Conservation (phyloP, 1,140 invertebrate species). For the Orchestia grillus region DNA sequence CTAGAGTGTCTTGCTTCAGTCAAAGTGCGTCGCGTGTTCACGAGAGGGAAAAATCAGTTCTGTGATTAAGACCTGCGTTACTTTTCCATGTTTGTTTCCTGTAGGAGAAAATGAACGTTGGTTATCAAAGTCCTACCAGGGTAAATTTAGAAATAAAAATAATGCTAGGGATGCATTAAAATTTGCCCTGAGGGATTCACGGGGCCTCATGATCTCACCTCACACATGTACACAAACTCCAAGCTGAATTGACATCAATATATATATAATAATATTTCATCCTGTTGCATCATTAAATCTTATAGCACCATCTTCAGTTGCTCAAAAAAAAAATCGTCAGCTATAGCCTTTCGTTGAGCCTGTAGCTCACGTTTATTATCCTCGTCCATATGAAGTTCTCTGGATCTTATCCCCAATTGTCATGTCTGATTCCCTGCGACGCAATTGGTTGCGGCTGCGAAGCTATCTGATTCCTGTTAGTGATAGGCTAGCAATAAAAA, state of each 20-base stretch:
- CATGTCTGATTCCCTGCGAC: conserved; percentile 24
- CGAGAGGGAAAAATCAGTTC: background rate
- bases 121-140: too few species aligned
- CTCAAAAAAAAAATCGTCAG: background rate
- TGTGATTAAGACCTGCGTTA: background rate
- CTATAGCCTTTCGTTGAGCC: background rate
- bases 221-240: background rate
- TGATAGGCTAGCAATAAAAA: conserved; percentile 51
- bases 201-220: background rate
- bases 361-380: conserved; percentile 15
- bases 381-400: background rate
- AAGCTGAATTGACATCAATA: background rate
- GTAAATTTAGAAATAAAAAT: too few species aligned
- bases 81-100: background rate
- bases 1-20: background rate
- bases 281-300: background rate
- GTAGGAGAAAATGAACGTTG: background rate
- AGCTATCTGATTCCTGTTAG: conserved; percentile 54
- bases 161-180: too few species aligned
- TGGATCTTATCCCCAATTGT: conserved; percentile 38
- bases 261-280: too few species aligned
- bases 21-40: background rate
- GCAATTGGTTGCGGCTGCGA: conserved; percentile 46
- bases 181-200: background rate
- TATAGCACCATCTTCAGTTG: background rate